Base-by-base conservation (phyloP, 2,888 invertebrate genomes). In the Imbricaverruca yamaguchii region DNA sequence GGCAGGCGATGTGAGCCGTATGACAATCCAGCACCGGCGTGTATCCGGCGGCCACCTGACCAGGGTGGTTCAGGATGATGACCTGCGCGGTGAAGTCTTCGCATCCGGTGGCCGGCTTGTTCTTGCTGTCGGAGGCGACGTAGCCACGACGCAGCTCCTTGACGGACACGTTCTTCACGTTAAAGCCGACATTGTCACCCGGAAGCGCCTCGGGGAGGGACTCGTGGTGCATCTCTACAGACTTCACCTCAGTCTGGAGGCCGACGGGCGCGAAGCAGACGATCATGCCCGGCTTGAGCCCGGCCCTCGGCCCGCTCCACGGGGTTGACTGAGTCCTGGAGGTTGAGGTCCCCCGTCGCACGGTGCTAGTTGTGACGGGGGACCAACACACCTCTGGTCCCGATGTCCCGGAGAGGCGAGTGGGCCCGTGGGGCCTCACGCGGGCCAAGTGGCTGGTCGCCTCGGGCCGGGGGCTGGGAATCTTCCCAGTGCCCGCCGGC, bases 191-290 rank as follows among this genome's bases (percentile, higher is more conserved):
- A 87, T 99, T 99, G 92, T 99, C 99, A 85, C 98, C 98, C 86
- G 99, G 98, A 77, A 95, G 92, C 85, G 97, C 98, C 89, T 98
- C 97, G 84, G 91, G 89, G 85, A 99, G 92, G 86, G 98, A 94
- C 90, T 98, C 98, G 92, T 99, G 99, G 90, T 99, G 99, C 99
- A 99, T 99, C 91, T 99, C 99, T 85, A 99, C 98, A 83, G 98
- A 99, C 90, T 99, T 99, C 59, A 99, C 97, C 92, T 98, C 98
- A 93, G 98, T 98, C 88, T 96, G 96, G 87, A 99, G 90, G 90
- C 94, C 94, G 85, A 93, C 94, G 61, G 99, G 99, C 81, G 98
- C 98, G 86, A 99, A 99, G 23, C 96, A 97, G 82, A 99, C 98
- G 84, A 99, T 93, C 87, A 83, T 85, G 88, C 97, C 97, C 81